A percentile compares a stretch with the other conserved stretches of the same genome.
phyloP scores from a whole-genome alignment of 2,113 vertebrate species.

The Cercopithecus mona region DNA sequence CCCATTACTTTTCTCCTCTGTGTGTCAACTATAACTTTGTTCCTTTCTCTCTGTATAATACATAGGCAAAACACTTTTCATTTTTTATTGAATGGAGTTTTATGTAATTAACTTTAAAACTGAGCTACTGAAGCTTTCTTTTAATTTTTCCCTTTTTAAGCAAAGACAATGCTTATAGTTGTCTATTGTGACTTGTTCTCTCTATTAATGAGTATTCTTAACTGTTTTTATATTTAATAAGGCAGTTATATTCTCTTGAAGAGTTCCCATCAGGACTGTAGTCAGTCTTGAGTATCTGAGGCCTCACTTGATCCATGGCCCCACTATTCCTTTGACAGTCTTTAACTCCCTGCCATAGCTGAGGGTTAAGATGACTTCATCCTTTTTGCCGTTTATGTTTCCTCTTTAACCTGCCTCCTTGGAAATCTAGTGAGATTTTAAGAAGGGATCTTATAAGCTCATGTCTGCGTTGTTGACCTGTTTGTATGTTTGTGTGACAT shows the following conservation, averaged over 20 bases:
- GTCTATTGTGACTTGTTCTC: background rate
- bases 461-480: background rate
- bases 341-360: background rate
- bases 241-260: background rate
- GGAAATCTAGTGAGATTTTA: background rate
- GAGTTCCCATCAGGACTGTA: background rate
- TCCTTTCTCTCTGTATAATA: background rate
- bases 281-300: background rate
- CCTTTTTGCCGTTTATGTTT: background rate
- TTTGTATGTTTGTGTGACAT: background rate
- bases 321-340: background rate
- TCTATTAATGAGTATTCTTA: background rate
- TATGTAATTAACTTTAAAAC: constrained; percentile 29
- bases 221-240: background rate
- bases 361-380: background rate
- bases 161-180: background rate
- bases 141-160: background rate
- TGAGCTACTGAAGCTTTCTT: background rate
- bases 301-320: background rate
- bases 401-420: background rate
- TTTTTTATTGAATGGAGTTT: background rate
- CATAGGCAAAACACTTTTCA: background rate
- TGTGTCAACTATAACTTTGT: background rate
- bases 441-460: background rate
- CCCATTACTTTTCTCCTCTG: background rate